Base-by-base conservation (phyloP, 2,113 vertebrate genomes). In the Pogona vitticeps region DNA sequence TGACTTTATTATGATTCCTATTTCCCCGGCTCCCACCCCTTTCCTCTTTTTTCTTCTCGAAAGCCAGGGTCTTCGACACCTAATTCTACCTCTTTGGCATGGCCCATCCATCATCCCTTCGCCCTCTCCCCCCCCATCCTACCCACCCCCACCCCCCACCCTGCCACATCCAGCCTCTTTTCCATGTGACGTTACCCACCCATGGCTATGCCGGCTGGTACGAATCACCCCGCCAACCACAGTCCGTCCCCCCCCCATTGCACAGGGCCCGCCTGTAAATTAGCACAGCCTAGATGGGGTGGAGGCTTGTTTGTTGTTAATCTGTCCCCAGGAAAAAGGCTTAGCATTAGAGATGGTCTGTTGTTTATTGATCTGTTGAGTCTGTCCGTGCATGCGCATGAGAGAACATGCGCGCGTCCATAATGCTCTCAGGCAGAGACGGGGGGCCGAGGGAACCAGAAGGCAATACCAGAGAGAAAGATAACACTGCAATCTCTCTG, bases 1-100 rank as follows among this genome's bases (percentile, higher is more conserved):
- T 84, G 76, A 65, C 82, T 88, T 84, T 80, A 88, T 84, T 84
- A 81, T 73, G 85, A 81, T 83, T 78, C 81, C 61, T 42, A 59
- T 61, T 83, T 79, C 86, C 82, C 73, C 21, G 2, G 38, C 56
- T 40, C 81, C 63, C 38, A 23, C 65, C 65, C 86, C 56, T 83
- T 68, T 73, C 52, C 58, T 71, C 52, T 71, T 80, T 80, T 73
- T 73, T 73, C 78, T 78, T 6, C 82, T 63, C 65, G 73, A 80
- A 63, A 79, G 81, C 75, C 68, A 14, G 73, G 31, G 65, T 61
- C 81, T 68, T 58, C 82, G 67, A 61, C 87, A 84, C 82, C 76
- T 84, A 67, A 79, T 80, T 80, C 82, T 79, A 79, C 87, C 76
- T 78, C 82, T 79, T 46, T 83, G 82, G 87, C 87, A 80, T 4